Conservation (phyloP, 1,140 invertebrate species). For the honey bee (Apis mellifera) region Amel_HAv3.1 CM009932.2:6170001-6170500, state of each 20-base stretch:
- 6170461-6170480: not conserved
- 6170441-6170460: too few relatives aligned
- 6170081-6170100: not conserved
- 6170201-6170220: conserved; percentile 17
- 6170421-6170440: not conserved
- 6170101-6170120: not conserved
- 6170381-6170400: not conserved
- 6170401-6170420: not conserved
- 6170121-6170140: not conserved
- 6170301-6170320: conserved; percentile 16
- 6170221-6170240: conserved; percentile 28
- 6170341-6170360: not conserved
- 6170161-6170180: not conserved
- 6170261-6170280: conserved; percentile 1
- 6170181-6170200: not conserved
- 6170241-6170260: conserved; percentile 2
- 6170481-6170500: too few relatives aligned
- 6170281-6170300: not conserved
- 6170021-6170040: conserved; percentile 7
- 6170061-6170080: conserved; percentile 57
- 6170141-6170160: not conserved
- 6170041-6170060: conserved; percentile 33
- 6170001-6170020: not conserved
- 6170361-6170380: not conserved
- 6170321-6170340: not conserved